phyloP scores from a whole-genome alignment of 2,113 vertebrate species.

The Brachyhypopomus occidentalis region DNA sequence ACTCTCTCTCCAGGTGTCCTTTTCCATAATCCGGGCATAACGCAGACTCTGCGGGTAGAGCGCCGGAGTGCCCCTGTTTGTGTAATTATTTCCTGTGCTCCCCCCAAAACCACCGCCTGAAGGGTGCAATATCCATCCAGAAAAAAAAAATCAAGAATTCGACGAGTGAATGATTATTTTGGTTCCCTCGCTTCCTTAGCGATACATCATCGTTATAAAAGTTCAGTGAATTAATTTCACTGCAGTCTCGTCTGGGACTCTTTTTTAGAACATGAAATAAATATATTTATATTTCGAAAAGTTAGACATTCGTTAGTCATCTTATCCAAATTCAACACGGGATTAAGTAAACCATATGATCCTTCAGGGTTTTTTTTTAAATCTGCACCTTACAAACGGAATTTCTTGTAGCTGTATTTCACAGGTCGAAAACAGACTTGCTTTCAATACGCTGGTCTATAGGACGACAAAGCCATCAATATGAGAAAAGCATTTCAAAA shows the following conservation, averaged over 20 bases:
- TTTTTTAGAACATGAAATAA: conserved; percentile 5
- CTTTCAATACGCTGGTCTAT: too few species aligned
- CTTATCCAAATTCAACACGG: background rate
- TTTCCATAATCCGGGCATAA: conserved; percentile 79
- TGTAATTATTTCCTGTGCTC: conserved; percentile 82
- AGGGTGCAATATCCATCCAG: conserved; percentile 62
- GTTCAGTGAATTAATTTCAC: conserved; percentile 62
- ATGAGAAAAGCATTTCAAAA: too few species aligned
- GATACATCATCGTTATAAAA: conserved; percentile 78
- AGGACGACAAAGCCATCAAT: too few species aligned
- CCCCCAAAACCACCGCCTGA: conserved; percentile 66
- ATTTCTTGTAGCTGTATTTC: background rate
- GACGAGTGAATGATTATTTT: conserved; percentile 77
- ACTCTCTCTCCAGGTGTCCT: conserved; percentile 79
- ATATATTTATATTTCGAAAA: conserved; percentile 11
- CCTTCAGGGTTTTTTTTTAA: background rate
- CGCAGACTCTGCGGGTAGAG: conserved; percentile 73
- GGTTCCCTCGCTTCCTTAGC: conserved; percentile 72
- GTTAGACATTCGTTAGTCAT: background rate
- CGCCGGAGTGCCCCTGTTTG: conserved; percentile 72
- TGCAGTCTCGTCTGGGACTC: conserved; percentile 11
- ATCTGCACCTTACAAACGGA: conserved; percentile 1
- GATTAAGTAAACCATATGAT: background rate
- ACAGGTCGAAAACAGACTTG: too few species aligned
- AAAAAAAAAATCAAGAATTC: conserved; percentile 76